phyloP scores from a whole-genome alignment of 2,888 invertebrate species.

The Acrobasis repandana region DNA sequence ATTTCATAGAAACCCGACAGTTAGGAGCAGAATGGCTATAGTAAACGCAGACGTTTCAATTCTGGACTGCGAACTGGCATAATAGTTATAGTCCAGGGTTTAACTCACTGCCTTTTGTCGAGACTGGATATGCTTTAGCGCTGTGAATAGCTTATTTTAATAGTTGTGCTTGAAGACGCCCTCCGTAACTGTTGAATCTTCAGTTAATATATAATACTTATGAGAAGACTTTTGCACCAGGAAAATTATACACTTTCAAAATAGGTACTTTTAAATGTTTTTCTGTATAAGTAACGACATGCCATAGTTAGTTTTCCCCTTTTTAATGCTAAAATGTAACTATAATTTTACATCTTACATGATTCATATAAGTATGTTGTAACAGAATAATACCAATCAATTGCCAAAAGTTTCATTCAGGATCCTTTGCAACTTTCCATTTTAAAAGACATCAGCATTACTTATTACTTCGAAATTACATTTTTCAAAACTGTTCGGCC shows the following conservation, averaged over 20 bases:
- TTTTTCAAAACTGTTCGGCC: not conserved
- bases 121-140: not conserved
- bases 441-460: slow-evolving; percentile 11
- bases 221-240: no score
- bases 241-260: no score
- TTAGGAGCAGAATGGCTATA: slow-evolving; percentile 15
- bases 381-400: not conserved
- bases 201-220: no score
- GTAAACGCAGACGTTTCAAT: slow-evolving; percentile 22
- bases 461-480: not conserved
- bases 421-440: slow-evolving; percentile 13
- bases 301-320: no score
- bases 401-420: no score
- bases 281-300: no score
- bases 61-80: slow-evolving; percentile 14
- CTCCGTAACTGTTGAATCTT: not conserved
- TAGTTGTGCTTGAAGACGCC: slow-evolving; percentile 8
- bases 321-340: no score
- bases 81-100: slow-evolving; percentile 10
- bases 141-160: slow-evolving; percentile 11
- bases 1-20: slow-evolving; percentile 19
- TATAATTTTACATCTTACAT: no score
- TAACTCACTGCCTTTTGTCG: slow-evolving; percentile 13
- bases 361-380: no score
- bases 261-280: no score